Conservation (phyloP, 2,113 vertebrate genomes). For the Calidris pygmaea region DNA sequence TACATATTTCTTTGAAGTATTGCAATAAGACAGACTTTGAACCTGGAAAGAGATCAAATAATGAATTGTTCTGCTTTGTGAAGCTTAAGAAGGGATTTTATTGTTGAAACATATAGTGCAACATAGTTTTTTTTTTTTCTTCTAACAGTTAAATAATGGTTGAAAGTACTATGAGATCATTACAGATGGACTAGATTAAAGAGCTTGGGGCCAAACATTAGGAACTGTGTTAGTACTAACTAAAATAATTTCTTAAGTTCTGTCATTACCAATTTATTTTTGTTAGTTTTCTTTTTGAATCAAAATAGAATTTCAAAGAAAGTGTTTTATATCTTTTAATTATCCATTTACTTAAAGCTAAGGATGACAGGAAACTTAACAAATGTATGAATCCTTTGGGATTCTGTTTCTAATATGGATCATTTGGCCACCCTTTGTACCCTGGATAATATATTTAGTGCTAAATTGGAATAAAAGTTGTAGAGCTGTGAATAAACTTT, state of each 20-base stretch:
- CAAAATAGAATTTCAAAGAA: slow-evolving; percentile 47
- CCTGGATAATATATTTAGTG: not conserved
- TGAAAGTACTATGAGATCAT: slow-evolving; percentile 87
- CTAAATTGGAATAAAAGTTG: slow-evolving; percentile 23
- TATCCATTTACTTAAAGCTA: slow-evolving; percentile 20
- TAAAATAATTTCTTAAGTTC: slow-evolving; percentile 72
- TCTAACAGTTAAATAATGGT: slow-evolving; percentile 87
- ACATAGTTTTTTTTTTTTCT: slow-evolving; percentile 77
- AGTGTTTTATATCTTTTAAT: slow-evolving; percentile 18
- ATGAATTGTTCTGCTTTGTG: slow-evolving; percentile 94
- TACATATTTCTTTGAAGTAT: slow-evolving; percentile 97
- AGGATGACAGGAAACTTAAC: slow-evolving; percentile 44
- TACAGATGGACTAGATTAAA: slow-evolving; percentile 87
- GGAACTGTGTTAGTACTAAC: slow-evolving; percentile 68
- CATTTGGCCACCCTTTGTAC: not conserved
- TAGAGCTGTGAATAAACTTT: slow-evolving; percentile 19
- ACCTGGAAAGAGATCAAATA: slow-evolving; percentile 99
- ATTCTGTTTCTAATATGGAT: slow-evolving; percentile 42
- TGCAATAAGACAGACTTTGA: slow-evolving; percentile 97
- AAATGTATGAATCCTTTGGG: slow-evolving; percentile 10
- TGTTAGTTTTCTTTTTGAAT: slow-evolving; percentile 62
- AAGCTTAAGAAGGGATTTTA: slow-evolving; percentile 95
- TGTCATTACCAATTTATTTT: slow-evolving; percentile 73
- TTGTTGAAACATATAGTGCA: slow-evolving; percentile 94
- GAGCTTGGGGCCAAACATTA: slow-evolving; percentile 76